phyloP scores from a whole-genome alignment of 2,113 vertebrate genomes.

The Campylomormyrus numenius region DNA sequence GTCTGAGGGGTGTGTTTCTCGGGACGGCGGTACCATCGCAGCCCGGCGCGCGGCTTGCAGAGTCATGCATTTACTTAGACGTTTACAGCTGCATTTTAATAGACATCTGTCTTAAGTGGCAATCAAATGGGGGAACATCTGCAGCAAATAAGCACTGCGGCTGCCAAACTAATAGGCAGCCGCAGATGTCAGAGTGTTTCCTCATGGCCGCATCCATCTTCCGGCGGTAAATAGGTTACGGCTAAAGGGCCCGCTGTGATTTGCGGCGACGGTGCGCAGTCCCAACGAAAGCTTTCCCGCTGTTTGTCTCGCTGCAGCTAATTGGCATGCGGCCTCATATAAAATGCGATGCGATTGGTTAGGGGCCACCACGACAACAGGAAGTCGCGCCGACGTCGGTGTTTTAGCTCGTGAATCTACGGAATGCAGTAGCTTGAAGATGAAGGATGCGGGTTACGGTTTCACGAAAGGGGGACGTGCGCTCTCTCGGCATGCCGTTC shows the following conservation, averaged over 20 bases:
- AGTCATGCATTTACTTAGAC: constrained; percentile 2
- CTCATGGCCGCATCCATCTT: constrained; percentile 10
- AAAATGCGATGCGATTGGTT: neutral
- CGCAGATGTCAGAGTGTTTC: constrained; percentile 10
- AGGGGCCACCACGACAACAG: neutral
- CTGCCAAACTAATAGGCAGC: neutral
- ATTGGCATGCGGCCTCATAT: neutral
- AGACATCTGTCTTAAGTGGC: constrained; percentile 20
- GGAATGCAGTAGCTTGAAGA: neutral
- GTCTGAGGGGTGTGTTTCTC: neutral
- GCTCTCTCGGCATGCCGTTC: neutral
- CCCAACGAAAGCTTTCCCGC: too few species aligned
- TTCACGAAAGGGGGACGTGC: neutral
- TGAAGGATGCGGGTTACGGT: neutral
- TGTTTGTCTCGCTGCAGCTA: neutral
- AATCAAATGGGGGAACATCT: constrained; percentile 25
- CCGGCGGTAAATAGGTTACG: neutral
- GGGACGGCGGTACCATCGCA: neutral
- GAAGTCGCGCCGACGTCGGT: neutral
- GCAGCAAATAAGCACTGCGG: neutral
- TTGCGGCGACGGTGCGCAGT: neutral
- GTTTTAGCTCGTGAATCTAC: neutral
- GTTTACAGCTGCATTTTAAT: constrained; percentile 20
- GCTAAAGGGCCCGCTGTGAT: neutral
- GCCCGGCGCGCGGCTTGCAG: neutral